A percentile compares a stretch with the other conserved stretches of the same genome.
These are phyloP conservation scores for Caenorhabditis inopinata DNA, from an alignment of 1,140 invertebrate genomes.

Conservation along the genomic window DNA sequence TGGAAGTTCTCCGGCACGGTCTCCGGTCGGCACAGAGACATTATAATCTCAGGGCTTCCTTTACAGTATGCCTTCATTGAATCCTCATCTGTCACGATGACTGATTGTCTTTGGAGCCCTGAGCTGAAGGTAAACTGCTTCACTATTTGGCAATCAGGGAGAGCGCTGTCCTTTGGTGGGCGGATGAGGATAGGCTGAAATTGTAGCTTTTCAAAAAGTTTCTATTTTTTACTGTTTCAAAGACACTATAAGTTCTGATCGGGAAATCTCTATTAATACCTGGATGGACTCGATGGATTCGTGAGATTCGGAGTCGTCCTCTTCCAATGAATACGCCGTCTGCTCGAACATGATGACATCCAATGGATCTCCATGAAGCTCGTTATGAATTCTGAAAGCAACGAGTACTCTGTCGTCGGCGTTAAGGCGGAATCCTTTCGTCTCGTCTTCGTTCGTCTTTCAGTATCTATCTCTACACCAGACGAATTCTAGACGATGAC, in stretches of 20 bases:
- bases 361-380: constrained; percentile 84
- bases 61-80: constrained; percentile 60
- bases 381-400: constrained; percentile 73
- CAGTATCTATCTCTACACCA: no score
- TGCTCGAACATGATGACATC: constrained; percentile 79
- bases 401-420: no score
- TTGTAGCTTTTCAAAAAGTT: background rate
- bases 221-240: no score
- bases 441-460: no score
- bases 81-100: constrained; percentile 57
- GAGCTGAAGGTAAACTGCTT: constrained; percentile 64
- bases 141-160: constrained; percentile 54
- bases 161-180: constrained; percentile 54
- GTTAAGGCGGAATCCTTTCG: no score
- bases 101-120: constrained; percentile 60
- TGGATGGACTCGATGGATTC: constrained; percentile 7
- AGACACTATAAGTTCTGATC: no score
- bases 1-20: constrained; percentile 38
- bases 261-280: background rate
- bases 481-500: no score
- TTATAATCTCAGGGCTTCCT: constrained; percentile 59
- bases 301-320: constrained; percentile 8
- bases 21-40: constrained; percentile 38
- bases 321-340: constrained; percentile 69
- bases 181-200: constrained; percentile 61